A percentile compares a stretch with the other conserved stretches of the same genome.
Conservation (phyloP, 1,140 invertebrate species). For the Lysiphlebus fabarum region DNA sequence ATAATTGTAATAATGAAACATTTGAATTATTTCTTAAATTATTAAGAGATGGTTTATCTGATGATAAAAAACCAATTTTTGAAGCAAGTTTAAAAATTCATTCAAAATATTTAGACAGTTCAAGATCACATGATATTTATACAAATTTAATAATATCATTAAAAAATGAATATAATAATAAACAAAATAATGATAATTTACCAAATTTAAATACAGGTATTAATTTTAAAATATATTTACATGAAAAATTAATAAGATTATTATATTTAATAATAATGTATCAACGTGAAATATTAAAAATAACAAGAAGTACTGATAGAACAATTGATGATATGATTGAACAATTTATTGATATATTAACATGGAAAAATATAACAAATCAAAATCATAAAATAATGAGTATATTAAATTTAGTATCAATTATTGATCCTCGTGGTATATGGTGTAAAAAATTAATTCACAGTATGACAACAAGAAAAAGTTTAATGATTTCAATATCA, state of each 20-base stretch:
- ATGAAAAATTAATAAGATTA: conserved; percentile 48
- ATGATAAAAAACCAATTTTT: conserved; percentile 46
- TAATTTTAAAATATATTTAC: conserved; percentile 49
- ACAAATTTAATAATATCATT: conserved; percentile 41
- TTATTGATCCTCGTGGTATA: conserved; percentile 45
- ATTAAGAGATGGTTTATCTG: conserved; percentile 40
- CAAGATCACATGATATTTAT: conserved; percentile 35
- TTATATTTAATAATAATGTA: conserved; percentile 42
- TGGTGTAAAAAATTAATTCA: conserved; percentile 50
- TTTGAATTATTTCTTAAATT: conserved; percentile 42
- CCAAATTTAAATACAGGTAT: conserved; percentile 45
- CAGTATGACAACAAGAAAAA: conserved; percentile 38
- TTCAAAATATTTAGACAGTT: conserved; percentile 39
- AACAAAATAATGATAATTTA: conserved; percentile 37
- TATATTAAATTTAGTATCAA: conserved; percentile 41
- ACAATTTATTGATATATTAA: conserved; percentile 44
- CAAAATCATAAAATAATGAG: conserved; percentile 33
- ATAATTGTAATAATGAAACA: conserved; percentile 30
- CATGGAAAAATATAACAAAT: conserved; percentile 30
- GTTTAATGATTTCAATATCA: conserved; percentile 35
- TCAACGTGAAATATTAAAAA: conserved; percentile 46
- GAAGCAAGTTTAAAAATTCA: conserved; percentile 47
- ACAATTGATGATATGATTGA: conserved; percentile 46
- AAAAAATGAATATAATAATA: conserved; percentile 37
- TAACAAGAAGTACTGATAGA: conserved; percentile 37